Percentiles rank a stretch among this genome's conserved stretches.
These are phyloP conservation scores for Rhagonycha fulva DNA, from an alignment of 2,888 invertebrate species.

Conservation along the genomic window DNA sequence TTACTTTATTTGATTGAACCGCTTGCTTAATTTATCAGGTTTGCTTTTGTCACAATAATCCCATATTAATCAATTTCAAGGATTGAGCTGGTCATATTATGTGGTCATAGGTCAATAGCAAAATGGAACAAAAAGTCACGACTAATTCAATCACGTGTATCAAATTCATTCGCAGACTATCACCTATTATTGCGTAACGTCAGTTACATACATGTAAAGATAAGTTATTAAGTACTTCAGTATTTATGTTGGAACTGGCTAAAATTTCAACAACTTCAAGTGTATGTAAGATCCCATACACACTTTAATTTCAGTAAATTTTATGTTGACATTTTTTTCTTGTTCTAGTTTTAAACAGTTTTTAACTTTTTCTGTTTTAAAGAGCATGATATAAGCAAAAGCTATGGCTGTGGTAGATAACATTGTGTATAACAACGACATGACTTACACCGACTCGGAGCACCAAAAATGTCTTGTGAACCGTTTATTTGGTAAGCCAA, in stretches of 20 bases:
- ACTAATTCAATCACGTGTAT: not conserved
- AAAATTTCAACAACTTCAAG: not conserved
- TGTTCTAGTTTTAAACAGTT: not conserved
- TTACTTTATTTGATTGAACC: not conserved
- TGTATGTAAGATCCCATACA: not conserved
- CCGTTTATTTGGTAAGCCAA: conserved; percentile 45
- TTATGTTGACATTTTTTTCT: not conserved
- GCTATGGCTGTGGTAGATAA: conserved; percentile 12
- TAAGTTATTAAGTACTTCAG: not conserved
- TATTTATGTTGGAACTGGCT: not conserved
- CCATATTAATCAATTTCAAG: not conserved
- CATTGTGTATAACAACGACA: conserved; percentile 38
- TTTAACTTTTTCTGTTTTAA: not conserved
- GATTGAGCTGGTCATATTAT: not conserved
- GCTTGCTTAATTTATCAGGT: not conserved
- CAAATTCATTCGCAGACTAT: not conserved
- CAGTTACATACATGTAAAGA: not conserved
- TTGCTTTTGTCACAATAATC: not conserved
- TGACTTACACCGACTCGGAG: conserved; percentile 52
- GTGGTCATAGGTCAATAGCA: conserved; percentile 1
- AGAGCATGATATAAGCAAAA: not conserved
- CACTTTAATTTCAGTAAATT: not conserved
- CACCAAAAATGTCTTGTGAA: conserved; percentile 51
- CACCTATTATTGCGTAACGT: not conserved
- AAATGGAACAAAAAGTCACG: not conserved